A percentile compares a stretch with the other conserved stretches of the same genome.
Evolutionary conservation across 2,888 invertebrate genomes (phyloP).

Genomic region (Cheilosia variabilis): DNA sequence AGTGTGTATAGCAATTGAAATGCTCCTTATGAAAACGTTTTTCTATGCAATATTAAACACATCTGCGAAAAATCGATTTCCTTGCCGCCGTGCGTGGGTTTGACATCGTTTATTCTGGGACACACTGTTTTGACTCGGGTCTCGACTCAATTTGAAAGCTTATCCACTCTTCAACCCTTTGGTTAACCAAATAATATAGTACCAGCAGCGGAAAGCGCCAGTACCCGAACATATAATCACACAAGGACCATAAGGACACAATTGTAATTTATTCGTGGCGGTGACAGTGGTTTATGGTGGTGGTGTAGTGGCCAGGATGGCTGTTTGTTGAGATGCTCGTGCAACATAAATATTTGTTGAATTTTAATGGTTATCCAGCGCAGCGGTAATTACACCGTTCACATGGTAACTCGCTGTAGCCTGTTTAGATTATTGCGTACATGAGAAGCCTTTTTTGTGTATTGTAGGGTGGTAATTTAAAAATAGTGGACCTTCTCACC

Average conservation of each 20-base stretch:
- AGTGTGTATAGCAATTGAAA: too few relatives aligned
- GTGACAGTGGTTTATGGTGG: conserved; percentile 35
- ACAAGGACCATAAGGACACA: conserved; percentile 36
- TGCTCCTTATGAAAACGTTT: too few relatives aligned
- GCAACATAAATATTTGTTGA: conserved; percentile 56
- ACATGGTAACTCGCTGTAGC: background rate
- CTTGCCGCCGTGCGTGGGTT: background rate
- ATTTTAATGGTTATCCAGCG: conserved; percentile 43
- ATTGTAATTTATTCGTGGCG: conserved; percentile 54
- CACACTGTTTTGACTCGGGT: background rate
- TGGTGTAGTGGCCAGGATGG: conserved; percentile 3
- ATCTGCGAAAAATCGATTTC: too few relatives aligned
- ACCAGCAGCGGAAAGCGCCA: background rate
- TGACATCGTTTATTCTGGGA: background rate
- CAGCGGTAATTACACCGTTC: conserved; percentile 1
- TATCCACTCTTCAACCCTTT: background rate
- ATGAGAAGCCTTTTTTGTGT: background rate
- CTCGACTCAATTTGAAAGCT: background rate
- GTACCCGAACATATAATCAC: conserved; percentile 10
- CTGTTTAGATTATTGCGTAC: conserved; percentile 5
- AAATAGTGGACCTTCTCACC: background rate
- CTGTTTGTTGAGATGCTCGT: conserved; percentile 24
- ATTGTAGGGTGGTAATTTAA: conserved; percentile 13
- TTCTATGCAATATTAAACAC: too few relatives aligned
- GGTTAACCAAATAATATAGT: background rate